These are phyloP conservation scores for Thaumatotibia leucotreta DNA, from an alignment of 1,140 invertebrate genomes.

Conservation along the genomic window DNA sequence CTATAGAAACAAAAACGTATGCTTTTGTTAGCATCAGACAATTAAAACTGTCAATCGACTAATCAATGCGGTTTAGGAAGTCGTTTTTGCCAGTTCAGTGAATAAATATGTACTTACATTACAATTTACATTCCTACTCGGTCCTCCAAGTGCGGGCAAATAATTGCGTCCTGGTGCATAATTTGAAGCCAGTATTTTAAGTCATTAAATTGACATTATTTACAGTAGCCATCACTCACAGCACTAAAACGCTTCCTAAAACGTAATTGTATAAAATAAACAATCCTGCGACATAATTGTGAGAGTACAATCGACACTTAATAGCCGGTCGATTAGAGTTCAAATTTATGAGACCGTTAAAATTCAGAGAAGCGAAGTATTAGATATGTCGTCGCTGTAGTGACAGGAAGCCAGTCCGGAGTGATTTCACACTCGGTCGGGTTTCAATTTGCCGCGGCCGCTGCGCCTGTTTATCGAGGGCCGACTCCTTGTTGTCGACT, in stretches of 20 bases:
- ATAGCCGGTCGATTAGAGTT: conserved; percentile 9
- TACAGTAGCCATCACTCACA: background rate
- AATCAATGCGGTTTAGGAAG: too few species aligned
- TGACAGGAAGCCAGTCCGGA: conserved; percentile 54
- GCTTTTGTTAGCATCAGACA: too few species aligned
- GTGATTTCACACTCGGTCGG: conserved; percentile 70
- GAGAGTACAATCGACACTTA: conserved; percentile 2
- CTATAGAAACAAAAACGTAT: too few species aligned
- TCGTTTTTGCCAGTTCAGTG: too few species aligned
- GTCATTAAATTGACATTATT: background rate
- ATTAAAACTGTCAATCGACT: too few species aligned
- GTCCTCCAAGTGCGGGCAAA: too few species aligned
- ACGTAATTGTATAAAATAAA: background rate
- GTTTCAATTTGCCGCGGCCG: conserved; percentile 64
- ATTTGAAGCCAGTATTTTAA: background rate
- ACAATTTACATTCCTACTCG: too few species aligned
- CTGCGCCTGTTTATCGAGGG: conserved; percentile 49
- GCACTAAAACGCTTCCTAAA: background rate
- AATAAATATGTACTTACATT: too few species aligned
- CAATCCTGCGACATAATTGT: background rate
- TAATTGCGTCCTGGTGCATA: too few species aligned
- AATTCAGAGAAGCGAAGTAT: conserved; percentile 48
- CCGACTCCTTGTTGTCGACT: conserved; percentile 15
- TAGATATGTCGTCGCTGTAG: conserved; percentile 44
- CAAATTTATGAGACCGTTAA: conserved; percentile 36